These are phyloP conservation scores for Parnassius smintheus DNA, from an alignment of 2,888 invertebrate species.

Conservation along the genomic window DNA sequence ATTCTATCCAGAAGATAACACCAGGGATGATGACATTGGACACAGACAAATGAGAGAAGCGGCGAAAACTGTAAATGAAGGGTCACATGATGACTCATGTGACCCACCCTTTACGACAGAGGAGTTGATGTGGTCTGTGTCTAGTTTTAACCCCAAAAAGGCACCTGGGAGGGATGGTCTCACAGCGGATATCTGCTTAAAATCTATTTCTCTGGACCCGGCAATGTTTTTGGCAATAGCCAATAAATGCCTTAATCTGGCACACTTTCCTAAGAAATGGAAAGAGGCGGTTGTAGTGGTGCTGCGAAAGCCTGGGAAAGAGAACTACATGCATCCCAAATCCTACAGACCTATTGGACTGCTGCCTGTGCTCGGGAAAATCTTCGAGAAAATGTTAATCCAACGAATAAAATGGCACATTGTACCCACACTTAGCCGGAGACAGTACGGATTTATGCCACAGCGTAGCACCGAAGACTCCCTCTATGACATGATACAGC, in stretches of 20 bases:
- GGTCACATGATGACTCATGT: no score
- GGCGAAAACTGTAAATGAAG: no score
- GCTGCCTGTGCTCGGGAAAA: slow-evolving; percentile 4
- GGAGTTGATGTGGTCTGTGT: no score
- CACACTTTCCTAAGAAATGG: background rate
- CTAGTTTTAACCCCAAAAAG: no score
- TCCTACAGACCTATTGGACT: no score
- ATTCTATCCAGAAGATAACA: slow-evolving; percentile 13
- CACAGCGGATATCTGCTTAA: no score
- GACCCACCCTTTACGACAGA: no score
- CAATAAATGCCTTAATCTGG: background rate
- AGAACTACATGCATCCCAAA: no score
- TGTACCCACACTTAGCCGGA: background rate
- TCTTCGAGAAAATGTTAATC: slow-evolving; percentile 5
- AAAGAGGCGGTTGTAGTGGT: background rate
- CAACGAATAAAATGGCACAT: background rate
- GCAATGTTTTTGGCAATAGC: background rate
- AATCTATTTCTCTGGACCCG: no score
- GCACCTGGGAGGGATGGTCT: no score
- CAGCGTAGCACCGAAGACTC: background rate
- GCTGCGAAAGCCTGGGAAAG: background rate
- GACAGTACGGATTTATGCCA: slow-evolving; percentile 4
- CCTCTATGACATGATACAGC: slow-evolving; percentile 1
- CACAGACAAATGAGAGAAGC: no score
- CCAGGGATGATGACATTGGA: no score